Base-by-base conservation (phyloP, 2,888 invertebrate genomes). In the Dexiosoma caninum region DNA sequence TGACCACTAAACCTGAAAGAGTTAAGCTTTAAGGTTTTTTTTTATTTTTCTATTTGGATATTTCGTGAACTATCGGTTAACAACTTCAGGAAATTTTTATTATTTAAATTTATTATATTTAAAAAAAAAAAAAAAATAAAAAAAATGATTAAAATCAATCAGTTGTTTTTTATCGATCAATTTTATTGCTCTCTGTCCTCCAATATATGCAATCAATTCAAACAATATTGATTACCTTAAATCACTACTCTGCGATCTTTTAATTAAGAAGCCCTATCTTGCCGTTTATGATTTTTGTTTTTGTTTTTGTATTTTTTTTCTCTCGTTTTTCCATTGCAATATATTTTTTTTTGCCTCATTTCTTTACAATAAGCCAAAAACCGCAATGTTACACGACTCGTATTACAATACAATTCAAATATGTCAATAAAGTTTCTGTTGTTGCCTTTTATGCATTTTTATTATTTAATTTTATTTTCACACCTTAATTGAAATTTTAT, bases 401-500 rank as follows among this genome's bases (percentile, higher is more conserved):
- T 70, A 76, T 66, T 66, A 71, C 70, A 66, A 70, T 71, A 53
- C 74, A 69, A 71, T 57, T 79, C 21, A 69, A 74, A 78, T 67
- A 72, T 72, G 40, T 67, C 59, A 67, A 60, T 78, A 72, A 75
- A 46, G 32, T 16, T 30, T 27, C 46, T 66, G 37, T 21, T 66
- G 16, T 14, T 19, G 46, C 19, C 32, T 21, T 49, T 40, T 23
- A 67, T 23, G 32, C 32, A 59, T 67, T 27, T 5, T 27, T 27
- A 27, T 27, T 57, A 59, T 64, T 59, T 74, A 21, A 23, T 72
- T 62, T 72, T 62, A 82, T 82, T 82, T 82, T 83, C 83, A 83
- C 83, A 83, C 83, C 83, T 83, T 70, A 82, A 82, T 80, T 82
- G 78, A 78, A 77, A 64, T 60, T 60, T 74, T 74, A 79, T 74